Percentiles rank a stretch among this genome's conserved stretches.
These are phyloP conservation scores for Saturnia pavonia DNA, from an alignment of 2,888 invertebrate genomes.

Conservation along the genomic window DNA sequence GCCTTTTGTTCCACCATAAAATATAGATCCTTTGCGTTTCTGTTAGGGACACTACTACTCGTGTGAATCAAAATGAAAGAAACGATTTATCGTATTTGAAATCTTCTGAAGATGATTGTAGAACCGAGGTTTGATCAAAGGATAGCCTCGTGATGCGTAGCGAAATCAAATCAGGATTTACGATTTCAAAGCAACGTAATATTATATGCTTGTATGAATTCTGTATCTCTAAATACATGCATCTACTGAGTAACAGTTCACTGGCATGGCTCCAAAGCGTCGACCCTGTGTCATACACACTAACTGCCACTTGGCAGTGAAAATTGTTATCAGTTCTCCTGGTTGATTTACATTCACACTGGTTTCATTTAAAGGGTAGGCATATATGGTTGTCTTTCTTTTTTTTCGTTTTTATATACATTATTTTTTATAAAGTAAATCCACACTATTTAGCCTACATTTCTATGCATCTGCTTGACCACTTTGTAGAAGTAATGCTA, in stretches of 20 bases:
- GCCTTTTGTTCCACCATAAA: no score
- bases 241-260: constrained; percentile 15
- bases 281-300: constrained; percentile 17
- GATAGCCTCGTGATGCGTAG: neutral
- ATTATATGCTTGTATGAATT: neutral
- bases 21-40: no score
- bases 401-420: no score
- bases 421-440: no score
- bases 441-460: no score
- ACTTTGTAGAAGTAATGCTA: neutral
- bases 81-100: neutral
- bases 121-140: neutral
- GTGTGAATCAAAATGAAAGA: neutral
- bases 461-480: no score
- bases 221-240: constrained; percentile 12
- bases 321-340: constrained; percentile 14
- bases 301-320: constrained; percentile 13
- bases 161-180: neutral
- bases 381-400: neutral
- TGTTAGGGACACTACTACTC: no score
- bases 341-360: constrained; percentile 1
- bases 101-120: neutral
- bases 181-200: neutral
- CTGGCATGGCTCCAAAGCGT: constrained; percentile 17
- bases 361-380: constrained; percentile 8